Evolutionary conservation across 1,140 invertebrate species (phyloP).

Genomic region (Drosophila gunungcola): DNA sequence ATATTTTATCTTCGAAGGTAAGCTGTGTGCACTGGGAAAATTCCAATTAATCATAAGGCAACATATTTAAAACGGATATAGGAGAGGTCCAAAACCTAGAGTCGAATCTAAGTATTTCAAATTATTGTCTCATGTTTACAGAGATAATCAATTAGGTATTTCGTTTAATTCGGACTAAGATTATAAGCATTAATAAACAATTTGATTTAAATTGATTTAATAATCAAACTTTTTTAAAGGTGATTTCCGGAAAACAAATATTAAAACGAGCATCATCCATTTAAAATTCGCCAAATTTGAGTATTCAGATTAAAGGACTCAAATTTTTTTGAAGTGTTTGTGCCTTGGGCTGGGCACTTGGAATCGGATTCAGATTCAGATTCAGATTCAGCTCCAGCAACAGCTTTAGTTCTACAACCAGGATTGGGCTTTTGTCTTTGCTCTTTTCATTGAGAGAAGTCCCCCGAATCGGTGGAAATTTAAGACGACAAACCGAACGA

Average conservation of each 20-base stretch:
- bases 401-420: slow-evolving; percentile 9
- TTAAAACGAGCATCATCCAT: too few relatives aligned
- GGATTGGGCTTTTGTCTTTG: slow-evolving; percentile 42
- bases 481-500: slow-evolving; percentile 33
- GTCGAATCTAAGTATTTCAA: not conserved
- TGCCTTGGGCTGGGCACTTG: slow-evolving; percentile 15
- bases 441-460: slow-evolving; percentile 28
- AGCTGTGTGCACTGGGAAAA: slow-evolving; percentile 25
- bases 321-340: slow-evolving; percentile 7
- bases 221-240: too few relatives aligned
- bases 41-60: not conserved
- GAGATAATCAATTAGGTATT: not conserved
- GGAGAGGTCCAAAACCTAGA: not conserved
- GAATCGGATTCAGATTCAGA: slow-evolving; percentile 19
- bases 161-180: too few relatives aligned
- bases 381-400: slow-evolving; percentile 5
- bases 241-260: too few relatives aligned
- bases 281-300: too few relatives aligned
- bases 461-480: slow-evolving; percentile 31
- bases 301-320: too few relatives aligned
- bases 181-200: too few relatives aligned
- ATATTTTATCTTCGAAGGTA: slow-evolving; percentile 27
- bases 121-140: not conserved
- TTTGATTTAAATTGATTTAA: too few relatives aligned
- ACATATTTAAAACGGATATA: not conserved